A percentile compares a stretch with the other conserved stretches of the same genome.
Conservation (phyloP, 2,888 invertebrate species). For the Diploptera punctata region DNA sequence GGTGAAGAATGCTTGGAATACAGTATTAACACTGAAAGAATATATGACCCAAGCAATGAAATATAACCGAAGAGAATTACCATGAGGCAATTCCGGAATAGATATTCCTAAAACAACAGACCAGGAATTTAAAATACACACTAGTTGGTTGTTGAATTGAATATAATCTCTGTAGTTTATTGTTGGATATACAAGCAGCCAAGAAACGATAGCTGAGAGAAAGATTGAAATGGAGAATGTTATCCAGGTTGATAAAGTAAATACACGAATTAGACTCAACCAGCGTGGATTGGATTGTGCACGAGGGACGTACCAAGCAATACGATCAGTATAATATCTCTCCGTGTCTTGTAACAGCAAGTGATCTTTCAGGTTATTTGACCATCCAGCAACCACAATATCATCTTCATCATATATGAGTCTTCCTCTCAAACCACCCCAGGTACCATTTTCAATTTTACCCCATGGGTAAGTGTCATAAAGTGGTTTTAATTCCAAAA, state of each 20-base stretch:
- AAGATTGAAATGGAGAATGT: background rate
- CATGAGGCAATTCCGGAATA: background rate
- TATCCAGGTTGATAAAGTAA: background rate
- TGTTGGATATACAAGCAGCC: no score
- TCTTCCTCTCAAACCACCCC: background rate
- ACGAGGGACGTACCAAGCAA: background rate
- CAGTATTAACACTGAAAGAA: background rate
- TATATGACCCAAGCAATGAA: background rate
- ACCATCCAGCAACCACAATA: background rate
- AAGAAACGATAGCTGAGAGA: background rate
- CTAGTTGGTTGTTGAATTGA: background rate
- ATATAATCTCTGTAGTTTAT: background rate
- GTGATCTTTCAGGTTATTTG: background rate
- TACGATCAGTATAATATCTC: background rate
- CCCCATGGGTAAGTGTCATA: background rate
- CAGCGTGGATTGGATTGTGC: background rate
- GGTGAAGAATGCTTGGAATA: background rate
- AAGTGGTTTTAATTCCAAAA: background rate
- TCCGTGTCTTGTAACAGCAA: background rate
- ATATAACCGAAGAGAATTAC: background rate
- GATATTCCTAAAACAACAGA: background rate
- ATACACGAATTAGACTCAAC: background rate
- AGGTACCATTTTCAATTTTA: background rate
- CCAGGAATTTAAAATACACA: background rate
- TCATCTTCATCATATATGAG: background rate